phyloP scores from a whole-genome alignment of 1,140 invertebrate species.

The Potamilus streckersoni region DNA sequence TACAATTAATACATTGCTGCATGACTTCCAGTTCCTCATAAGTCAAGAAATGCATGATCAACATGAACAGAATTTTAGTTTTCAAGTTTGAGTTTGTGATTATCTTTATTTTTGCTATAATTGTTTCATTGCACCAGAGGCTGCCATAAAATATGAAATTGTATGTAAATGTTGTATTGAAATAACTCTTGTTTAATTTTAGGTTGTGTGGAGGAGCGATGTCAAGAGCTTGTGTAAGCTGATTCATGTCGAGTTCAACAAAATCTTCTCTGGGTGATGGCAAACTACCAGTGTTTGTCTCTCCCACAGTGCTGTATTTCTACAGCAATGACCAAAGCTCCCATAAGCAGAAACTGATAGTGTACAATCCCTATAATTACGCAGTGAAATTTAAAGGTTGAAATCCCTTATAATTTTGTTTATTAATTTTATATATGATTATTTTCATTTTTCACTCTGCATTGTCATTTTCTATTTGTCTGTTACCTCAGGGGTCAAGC shows the following conservation, averaged over 20 bases:
- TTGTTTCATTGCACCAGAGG: background rate
- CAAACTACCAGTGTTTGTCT: slow-evolving; percentile 81
- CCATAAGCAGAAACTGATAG: slow-evolving; percentile 84
- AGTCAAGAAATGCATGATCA: too few relatives aligned
- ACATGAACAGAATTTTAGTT: background rate
- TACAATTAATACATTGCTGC: too few relatives aligned
- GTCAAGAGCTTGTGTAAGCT: too few relatives aligned
- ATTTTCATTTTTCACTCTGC: background rate
- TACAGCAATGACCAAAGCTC: slow-evolving; percentile 81
- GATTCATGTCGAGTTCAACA: too few relatives aligned
- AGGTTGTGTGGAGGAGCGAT: too few relatives aligned
- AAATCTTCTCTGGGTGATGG: slow-evolving; percentile 41
- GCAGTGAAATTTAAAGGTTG: slow-evolving; percentile 87
- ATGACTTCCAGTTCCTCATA: too few relatives aligned
- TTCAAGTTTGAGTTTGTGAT: background rate
- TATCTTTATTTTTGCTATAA: slow-evolving; percentile 3
- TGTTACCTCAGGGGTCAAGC: too few relatives aligned
- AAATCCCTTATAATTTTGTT: background rate
- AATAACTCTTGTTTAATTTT: background rate
- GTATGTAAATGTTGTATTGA: background rate
- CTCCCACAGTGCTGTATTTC: slow-evolving; percentile 82
- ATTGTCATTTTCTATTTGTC: background rate
- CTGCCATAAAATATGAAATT: background rate
- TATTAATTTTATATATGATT: background rate
- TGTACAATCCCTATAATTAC: slow-evolving; percentile 92